A percentile compares a stretch with the other conserved stretches of the same genome.
Conservation (phyloP, 2,888 invertebrate genomes). For the Mycalesis mineus region DNA sequence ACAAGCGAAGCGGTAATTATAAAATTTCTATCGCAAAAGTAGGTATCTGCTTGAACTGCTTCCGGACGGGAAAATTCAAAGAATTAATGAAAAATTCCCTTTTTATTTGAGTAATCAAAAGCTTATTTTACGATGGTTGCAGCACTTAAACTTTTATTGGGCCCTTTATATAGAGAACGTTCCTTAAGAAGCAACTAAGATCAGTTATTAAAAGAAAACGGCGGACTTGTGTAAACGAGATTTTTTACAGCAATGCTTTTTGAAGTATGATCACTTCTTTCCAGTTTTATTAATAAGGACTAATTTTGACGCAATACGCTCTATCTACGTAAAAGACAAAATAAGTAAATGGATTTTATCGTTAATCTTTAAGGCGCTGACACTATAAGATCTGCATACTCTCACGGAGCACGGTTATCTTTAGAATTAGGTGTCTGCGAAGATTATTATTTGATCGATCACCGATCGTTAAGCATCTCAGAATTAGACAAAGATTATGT, state of each 20-base stretch:
- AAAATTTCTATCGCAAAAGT: not conserved
- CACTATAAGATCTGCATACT: too few relatives aligned
- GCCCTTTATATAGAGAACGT: slow-evolving; percentile 14
- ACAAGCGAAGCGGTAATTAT: not conserved
- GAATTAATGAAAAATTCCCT: not conserved
- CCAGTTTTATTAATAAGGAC: too few relatives aligned
- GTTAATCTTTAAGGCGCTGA: too few relatives aligned
- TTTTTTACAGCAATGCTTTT: not conserved
- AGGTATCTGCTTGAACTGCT: not conserved
- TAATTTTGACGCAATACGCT: too few relatives aligned
- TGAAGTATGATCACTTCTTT: too few relatives aligned
- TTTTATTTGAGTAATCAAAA: slow-evolving; percentile 19
- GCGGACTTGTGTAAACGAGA: not conserved
- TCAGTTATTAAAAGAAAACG: not conserved
- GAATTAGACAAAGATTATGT: too few relatives aligned
- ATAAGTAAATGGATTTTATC: too few relatives aligned
- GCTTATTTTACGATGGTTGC: slow-evolving; percentile 8
- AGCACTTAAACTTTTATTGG: slow-evolving; percentile 15
- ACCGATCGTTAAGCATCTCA: too few relatives aligned
- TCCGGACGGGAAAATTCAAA: not conserved
- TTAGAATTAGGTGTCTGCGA: too few relatives aligned
- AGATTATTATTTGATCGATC: too few relatives aligned
- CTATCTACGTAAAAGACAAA: too few relatives aligned
- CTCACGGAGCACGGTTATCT: too few relatives aligned
- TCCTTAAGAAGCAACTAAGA: slow-evolving; percentile 4